A percentile compares a stretch with the other conserved stretches of the same genome.
Evolutionary conservation across 2,888 invertebrate genomes (phyloP).

Genomic region (Ligdia adustata): DNA sequence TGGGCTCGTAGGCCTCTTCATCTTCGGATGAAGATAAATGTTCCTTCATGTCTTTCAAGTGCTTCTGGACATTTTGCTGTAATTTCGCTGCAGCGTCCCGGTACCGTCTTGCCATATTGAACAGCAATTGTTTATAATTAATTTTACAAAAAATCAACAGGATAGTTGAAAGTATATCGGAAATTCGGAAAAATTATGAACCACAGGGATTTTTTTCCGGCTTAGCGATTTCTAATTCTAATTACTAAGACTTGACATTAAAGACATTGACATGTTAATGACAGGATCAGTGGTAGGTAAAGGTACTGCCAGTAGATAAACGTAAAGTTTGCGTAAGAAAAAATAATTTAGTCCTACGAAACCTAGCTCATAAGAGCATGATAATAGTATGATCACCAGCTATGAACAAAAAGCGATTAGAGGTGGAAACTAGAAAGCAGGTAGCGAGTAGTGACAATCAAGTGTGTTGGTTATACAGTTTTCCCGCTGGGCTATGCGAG

Average conservation of each 20-base stretch:
- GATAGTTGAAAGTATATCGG: not conserved
- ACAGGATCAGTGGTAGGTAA: too few species aligned
- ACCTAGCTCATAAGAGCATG: too few species aligned
- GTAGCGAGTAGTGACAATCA: too few species aligned
- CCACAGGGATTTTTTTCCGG: not conserved
- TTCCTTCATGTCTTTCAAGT: conserved; percentile 72
- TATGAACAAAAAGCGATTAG: too few species aligned
- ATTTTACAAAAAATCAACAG: not conserved
- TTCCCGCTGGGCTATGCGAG: too few species aligned
- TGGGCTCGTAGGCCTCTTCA: conserved; percentile 69
- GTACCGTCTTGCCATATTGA: conserved; percentile 67
- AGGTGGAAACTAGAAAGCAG: too few species aligned
- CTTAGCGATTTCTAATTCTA: not conserved
- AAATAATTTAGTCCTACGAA: too few species aligned
- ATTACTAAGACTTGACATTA: not conserved
- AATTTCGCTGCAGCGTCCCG: conserved; percentile 74
- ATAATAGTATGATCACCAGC: too few species aligned
- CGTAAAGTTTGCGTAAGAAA: too few species aligned
- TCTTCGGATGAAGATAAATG: conserved; percentile 73
- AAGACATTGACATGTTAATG: not conserved
- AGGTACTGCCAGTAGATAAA: too few species aligned
- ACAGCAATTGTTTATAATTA: not conserved
- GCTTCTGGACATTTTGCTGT: conserved; percentile 74
- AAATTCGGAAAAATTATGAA: not conserved
- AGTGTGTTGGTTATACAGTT: too few species aligned